phyloP scores from a whole-genome alignment of 2,797 vertebrate genomes.

The Borostomias antarcticus region DNA sequence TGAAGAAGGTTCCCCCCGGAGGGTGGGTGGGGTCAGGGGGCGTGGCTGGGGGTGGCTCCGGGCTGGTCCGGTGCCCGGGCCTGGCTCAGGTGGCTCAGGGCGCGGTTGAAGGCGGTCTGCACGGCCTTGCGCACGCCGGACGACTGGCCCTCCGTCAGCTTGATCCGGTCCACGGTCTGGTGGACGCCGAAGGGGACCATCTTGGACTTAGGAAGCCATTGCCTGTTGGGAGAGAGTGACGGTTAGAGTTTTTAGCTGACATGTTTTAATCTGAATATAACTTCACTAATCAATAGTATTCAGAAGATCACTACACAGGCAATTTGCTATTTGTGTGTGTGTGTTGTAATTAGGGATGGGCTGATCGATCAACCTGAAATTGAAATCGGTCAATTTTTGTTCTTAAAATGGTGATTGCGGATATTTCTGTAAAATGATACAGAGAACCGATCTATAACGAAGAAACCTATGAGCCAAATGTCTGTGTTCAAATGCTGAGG shows the following conservation, averaged over 20 bases:
- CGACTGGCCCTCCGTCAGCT: constrained; percentile 90
- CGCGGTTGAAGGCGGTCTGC: constrained; percentile 86
- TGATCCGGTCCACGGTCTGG: constrained; percentile 85
- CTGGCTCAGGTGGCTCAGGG: constrained; percentile 86
- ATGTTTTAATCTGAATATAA: too few relatives aligned
- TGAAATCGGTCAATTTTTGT: too few relatives aligned
- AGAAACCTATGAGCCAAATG: too few relatives aligned
- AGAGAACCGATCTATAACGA: too few relatives aligned
- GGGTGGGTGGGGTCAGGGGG: constrained; percentile 64
- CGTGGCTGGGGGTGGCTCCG: constrained; percentile 76
- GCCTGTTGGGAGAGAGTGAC: constrained; percentile 74
- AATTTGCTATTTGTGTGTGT: too few relatives aligned
- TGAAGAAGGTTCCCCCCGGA: constrained; percentile 35
- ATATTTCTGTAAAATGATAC: too few relatives aligned
- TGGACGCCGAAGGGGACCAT: constrained; percentile 91
- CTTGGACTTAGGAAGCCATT: constrained; percentile 98
- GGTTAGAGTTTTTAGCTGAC: neutral
- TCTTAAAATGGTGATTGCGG: too few relatives aligned
- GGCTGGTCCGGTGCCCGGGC: constrained; percentile 79
- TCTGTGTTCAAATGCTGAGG: too few relatives aligned
- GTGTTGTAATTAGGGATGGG: too few relatives aligned
- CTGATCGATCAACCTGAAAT: too few relatives aligned
- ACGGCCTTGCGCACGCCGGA: constrained; percentile 89
- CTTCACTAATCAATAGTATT: too few relatives aligned
- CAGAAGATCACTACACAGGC: too few relatives aligned